A percentile compares a stretch with the other conserved stretches of the same genome.
Evolutionary conservation across 1,140 invertebrate species (phyloP).

Genomic region (Drosophila elegans): DNA sequence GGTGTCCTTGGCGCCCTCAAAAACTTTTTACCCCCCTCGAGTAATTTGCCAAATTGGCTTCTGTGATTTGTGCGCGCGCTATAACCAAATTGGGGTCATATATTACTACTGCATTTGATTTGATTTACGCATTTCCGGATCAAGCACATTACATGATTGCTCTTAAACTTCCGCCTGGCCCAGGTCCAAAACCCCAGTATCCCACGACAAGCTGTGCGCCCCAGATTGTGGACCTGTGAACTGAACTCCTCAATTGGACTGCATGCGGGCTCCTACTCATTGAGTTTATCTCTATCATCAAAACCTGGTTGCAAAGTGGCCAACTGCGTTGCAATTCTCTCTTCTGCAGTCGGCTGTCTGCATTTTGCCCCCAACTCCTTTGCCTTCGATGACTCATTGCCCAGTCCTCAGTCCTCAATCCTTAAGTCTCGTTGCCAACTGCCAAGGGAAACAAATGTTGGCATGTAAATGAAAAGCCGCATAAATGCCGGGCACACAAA

Average conservation of each 20-base stretch:
- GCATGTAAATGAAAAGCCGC: conserved; percentile 80
- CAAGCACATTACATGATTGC: conserved; percentile 66
- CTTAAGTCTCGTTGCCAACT: conserved; percentile 31
- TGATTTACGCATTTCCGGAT: conserved; percentile 80
- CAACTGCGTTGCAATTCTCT: conserved; percentile 16
- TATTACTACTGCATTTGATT: conserved; percentile 46
- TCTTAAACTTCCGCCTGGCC: conserved; percentile 59
- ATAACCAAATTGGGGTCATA: conserved; percentile 67
- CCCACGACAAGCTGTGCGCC: conserved; percentile 49
- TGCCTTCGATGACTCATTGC: conserved; percentile 31
- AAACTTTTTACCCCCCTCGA: conserved; percentile 1
- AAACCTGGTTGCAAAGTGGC: conserved; percentile 27
- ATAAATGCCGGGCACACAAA: conserved; percentile 66
- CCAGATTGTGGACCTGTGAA: conserved; percentile 40
- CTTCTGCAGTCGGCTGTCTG: not conserved
- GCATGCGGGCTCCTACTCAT: conserved; percentile 38
- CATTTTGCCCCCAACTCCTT: conserved; percentile 2
- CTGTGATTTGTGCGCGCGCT: conserved; percentile 56
- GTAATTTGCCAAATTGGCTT: conserved; percentile 71
- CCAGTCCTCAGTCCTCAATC: conserved; percentile 16
- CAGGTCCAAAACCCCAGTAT: conserved; percentile 41
- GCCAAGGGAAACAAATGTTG: conserved; percentile 64
- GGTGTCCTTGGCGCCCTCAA: conserved; percentile 27
- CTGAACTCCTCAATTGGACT: conserved; percentile 29
- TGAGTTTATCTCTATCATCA: conserved; percentile 14